Conservation (phyloP, 2,113 vertebrate species). For the Megaleporinus macrocephalus region DNA sequence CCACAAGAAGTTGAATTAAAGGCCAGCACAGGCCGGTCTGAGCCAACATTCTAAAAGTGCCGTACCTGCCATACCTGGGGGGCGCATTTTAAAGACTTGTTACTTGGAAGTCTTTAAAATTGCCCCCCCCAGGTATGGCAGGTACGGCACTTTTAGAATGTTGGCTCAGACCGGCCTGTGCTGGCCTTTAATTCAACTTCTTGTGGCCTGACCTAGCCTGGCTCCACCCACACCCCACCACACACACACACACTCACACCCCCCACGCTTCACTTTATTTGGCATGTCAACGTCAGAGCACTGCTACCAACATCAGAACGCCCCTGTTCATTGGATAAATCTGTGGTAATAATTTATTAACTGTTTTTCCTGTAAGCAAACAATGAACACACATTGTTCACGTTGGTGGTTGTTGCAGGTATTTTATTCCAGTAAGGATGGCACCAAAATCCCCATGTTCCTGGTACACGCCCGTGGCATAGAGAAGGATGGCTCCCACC, state of each 20-base stretch:
- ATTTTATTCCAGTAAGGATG: constrained; percentile 78
- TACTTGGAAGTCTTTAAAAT: background rate
- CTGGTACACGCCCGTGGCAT: constrained; percentile 72
- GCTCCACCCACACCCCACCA: no score
- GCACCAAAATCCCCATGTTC: constrained; percentile 80
- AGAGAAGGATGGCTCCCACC: constrained; percentile 68
- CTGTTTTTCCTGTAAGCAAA: background rate
- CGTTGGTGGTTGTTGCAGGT: constrained; percentile 60
- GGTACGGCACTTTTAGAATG: no score
- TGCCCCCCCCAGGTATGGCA: background rate
- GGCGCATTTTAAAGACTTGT: background rate
- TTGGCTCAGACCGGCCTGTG: no score
- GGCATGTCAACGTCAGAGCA: background rate
- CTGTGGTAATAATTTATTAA: background rate
- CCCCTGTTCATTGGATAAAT: background rate
- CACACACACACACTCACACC: no score
- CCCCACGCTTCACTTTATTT: background rate
- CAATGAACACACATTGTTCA: background rate
- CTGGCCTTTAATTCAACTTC: no score
- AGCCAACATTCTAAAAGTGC: no score
- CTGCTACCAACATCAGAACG: background rate
- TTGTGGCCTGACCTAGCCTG: no score
- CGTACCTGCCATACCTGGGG: no score
- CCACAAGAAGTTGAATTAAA: no score
- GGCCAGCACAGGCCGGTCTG: no score